Percentiles rank a stretch among this genome's conserved stretches.
Evolutionary conservation across 2,888 invertebrate genomes (phyloP).

Genomic region (Lithophane leautieri): DNA sequence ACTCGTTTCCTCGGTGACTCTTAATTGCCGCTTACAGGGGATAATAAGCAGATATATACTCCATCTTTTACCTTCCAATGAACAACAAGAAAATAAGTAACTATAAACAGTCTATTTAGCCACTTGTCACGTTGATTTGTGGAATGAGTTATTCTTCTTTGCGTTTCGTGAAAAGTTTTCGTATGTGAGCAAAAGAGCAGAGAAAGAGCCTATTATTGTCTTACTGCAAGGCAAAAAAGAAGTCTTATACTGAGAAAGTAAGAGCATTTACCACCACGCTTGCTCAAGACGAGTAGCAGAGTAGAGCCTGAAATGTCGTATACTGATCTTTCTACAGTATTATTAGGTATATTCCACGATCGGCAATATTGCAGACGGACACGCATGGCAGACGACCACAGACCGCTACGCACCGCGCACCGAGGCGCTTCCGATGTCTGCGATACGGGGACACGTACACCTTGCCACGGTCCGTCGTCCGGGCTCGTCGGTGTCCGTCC

Average conservation of each 20-base stretch:
- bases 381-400: too few species aligned
- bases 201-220: too few species aligned
- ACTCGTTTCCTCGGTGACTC: slow-evolving; percentile 64
- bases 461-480: too few species aligned
- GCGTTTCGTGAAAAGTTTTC: background rate
- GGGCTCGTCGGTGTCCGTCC: too few species aligned
- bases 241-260: too few species aligned
- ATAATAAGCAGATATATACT: slow-evolving; percentile 63
- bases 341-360: too few species aligned
- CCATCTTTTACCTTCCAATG: slow-evolving; percentile 48
- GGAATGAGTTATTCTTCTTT: slow-evolving; percentile 7
- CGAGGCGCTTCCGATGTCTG: too few species aligned
- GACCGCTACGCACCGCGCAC: too few species aligned
- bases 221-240: too few species aligned
- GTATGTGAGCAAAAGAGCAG: background rate
- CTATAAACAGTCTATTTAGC: slow-evolving; percentile 58
- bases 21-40: slow-evolving; percentile 58
- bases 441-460: too few species aligned
- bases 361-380: too few species aligned
- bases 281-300: background rate
- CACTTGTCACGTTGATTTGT: slow-evolving; percentile 50
- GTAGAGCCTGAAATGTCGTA: background rate
- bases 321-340: background rate
- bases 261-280: too few species aligned
- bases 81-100: slow-evolving; percentile 44